phyloP scores from a whole-genome alignment of 2,888 invertebrate species.

The Schizotus pectinicornis region DNA sequence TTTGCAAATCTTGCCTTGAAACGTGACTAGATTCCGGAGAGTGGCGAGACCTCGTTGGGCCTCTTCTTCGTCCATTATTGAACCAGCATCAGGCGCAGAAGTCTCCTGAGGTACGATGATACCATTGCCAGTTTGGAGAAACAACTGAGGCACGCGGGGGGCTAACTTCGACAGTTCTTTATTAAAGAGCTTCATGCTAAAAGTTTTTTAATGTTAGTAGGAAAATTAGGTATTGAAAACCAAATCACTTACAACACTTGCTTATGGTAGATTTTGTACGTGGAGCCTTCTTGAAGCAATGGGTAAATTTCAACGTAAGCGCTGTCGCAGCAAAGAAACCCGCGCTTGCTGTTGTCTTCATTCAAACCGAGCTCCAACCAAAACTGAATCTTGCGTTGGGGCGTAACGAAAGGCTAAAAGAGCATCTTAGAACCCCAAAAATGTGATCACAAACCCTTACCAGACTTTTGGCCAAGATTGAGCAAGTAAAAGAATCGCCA shows the following conservation, averaged over 20 bases:
- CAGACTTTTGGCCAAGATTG: not conserved
- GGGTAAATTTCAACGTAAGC: not conserved
- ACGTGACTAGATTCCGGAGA: not conserved
- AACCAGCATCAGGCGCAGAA: not conserved
- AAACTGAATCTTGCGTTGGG: not conserved
- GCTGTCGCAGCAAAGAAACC: not conserved
- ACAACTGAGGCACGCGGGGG: not conserved
- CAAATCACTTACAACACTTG: not conserved
- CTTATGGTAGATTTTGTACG: not conserved
- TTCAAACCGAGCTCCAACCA: not conserved
- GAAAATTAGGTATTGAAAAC: not conserved
- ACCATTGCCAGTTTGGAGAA: slow-evolving; percentile 1
- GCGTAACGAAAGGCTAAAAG: not conserved
- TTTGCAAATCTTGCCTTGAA: not conserved
- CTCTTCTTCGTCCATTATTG: not conserved
- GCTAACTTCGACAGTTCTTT: not conserved
- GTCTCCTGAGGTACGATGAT: not conserved
- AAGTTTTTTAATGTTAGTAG: not conserved
- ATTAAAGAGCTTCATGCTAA: not conserved
- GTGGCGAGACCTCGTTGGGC: not conserved
- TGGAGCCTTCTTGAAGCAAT: not conserved
- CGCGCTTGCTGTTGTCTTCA: not conserved
- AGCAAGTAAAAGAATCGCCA: not conserved
- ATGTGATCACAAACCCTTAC: not conserved
- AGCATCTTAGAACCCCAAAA: not conserved